Evolutionary conservation across 2,888 invertebrate species (phyloP).

Genomic region (Pseudoips prasinana): DNA sequence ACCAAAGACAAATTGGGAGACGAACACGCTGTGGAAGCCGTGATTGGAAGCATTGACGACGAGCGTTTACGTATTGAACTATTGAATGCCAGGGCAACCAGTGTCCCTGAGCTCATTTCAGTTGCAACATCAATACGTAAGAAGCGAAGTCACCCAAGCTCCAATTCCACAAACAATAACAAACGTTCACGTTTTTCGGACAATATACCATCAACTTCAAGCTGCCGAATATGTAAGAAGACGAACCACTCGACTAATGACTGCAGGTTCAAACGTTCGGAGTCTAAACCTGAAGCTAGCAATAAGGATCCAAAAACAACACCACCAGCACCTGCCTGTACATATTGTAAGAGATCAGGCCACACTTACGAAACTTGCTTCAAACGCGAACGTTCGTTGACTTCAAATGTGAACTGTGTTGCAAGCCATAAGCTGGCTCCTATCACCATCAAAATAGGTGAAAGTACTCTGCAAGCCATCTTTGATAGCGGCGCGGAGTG

Average conservation of each 20-base stretch:
- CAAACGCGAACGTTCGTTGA: constrained; percentile 18
- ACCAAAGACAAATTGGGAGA: constrained; percentile 29
- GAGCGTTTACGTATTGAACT: constrained; percentile 32
- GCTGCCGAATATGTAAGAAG: constrained; percentile 22
- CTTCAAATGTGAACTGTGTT: constrained; percentile 30
- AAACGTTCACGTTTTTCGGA: constrained; percentile 18
- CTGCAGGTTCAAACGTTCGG: constrained; percentile 10
- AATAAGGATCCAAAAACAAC: constrained; percentile 7
- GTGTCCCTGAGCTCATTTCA: constrained; percentile 32
- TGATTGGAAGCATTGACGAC: constrained; percentile 33
- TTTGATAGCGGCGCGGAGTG: constrained; percentile 40
- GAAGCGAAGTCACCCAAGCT: constrained; percentile 14
- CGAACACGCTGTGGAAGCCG: constrained; percentile 31
- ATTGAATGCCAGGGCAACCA: constrained; percentile 25
- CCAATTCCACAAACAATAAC: not conserved
- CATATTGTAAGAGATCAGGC: constrained; percentile 26
- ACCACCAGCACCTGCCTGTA: constrained; percentile 15
- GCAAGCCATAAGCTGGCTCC: constrained; percentile 12
- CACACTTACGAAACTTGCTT: constrained; percentile 32
- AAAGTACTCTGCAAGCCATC: constrained; percentile 12
- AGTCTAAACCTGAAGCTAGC: constrained; percentile 3
- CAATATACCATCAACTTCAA: not conserved
- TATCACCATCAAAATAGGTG: constrained; percentile 15
- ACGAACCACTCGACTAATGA: constrained; percentile 13
- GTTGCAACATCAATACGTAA: constrained; percentile 25